Evolutionary conservation across 2,888 invertebrate species (phyloP), one percentile per base, ranked within the genome.

Genomic region (Sisyra nigra): DNA sequence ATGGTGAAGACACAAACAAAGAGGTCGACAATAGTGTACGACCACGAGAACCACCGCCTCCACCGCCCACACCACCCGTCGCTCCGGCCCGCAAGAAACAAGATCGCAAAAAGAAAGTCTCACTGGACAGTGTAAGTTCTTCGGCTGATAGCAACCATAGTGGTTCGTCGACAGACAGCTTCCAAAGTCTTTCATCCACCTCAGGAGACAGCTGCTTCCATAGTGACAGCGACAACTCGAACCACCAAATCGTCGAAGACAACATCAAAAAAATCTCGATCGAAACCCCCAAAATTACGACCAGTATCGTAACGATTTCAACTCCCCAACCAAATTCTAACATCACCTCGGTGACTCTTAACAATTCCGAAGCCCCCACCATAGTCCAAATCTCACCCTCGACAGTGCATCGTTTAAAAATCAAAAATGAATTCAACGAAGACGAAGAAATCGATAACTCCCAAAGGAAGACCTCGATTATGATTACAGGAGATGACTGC

Each of bases 401-500:
- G 3, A 61, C 65, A 44, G 61, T 69, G 32, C 69, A 71, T 54
- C 67, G 69, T 50, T 54, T 71, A 34, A 68, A 71, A 58, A 71
- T 71, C 45, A 66, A 63, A 50, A 70, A 71, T 49, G 67, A 63
- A 50, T 62, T 57, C 48, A 48, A 54, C 11, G 58, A 58, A 24
- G 31, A 41, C 19, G 34, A 40, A 2, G 51, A 58, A 38, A 48
- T 54, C 10, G 60, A 62, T 40, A 58, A 54, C 48, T 53, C 57
- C 2, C 60, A 61, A 49, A 54, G 61, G 64, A 78, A 65, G 57
- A 74, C 81, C 13, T 81, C 81, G 10, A 81, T 82, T 52, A 67
- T 80, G 67, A 82, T 82, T 54, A 80, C 67, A 56, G 80, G 74
- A 42, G 78, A 74, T 57, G 80, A 75, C 63, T 84, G 71, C 62